phyloP scores from a whole-genome alignment of 2,797 vertebrate species.

The Pagetopsis macropterus region DNA sequence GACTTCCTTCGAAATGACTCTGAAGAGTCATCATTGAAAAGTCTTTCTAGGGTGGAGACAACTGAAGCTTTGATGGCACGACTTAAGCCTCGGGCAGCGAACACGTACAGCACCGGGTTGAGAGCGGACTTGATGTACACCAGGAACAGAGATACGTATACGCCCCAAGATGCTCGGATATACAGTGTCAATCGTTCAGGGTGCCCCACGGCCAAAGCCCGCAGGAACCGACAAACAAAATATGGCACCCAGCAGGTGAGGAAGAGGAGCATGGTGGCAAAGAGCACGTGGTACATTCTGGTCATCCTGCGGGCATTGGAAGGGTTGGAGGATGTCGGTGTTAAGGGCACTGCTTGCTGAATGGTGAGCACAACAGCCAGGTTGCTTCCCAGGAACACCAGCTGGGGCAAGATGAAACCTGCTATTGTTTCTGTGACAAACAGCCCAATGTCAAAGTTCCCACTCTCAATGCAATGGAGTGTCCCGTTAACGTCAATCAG shows the following conservation, averaged over 20 bases:
- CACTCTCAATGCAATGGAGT: constrained; percentile 63
- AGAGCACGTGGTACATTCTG: constrained; percentile 83
- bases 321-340: constrained; percentile 42
- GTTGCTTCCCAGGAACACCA: constrained; percentile 83
- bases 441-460: constrained; percentile 15
- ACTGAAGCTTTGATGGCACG: constrained; percentile 77
- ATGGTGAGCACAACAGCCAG: constrained; percentile 76
- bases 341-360: constrained; percentile 28
- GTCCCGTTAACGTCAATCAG: accelerated
- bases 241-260: constrained; percentile 87
- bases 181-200: accelerated
- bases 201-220: background rate
- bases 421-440: constrained; percentile 77
- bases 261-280: constrained; percentile 85
- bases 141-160: constrained; percentile 79
- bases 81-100: constrained; percentile 81
- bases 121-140: constrained; percentile 84
- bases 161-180: accelerated
- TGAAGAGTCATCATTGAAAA: constrained; percentile 81
- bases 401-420: constrained; percentile 81
- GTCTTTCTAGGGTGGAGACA: constrained; percentile 78
- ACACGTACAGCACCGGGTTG: constrained; percentile 85
- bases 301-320: constrained; percentile 61
- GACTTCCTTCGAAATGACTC: constrained; percentile 80
- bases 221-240: constrained; percentile 81